A percentile compares a stretch with the other conserved stretches of the same genome.
phyloP scores from a whole-genome alignment of 2,797 vertebrate species.

The Poeciliopsis turneri region DNA sequence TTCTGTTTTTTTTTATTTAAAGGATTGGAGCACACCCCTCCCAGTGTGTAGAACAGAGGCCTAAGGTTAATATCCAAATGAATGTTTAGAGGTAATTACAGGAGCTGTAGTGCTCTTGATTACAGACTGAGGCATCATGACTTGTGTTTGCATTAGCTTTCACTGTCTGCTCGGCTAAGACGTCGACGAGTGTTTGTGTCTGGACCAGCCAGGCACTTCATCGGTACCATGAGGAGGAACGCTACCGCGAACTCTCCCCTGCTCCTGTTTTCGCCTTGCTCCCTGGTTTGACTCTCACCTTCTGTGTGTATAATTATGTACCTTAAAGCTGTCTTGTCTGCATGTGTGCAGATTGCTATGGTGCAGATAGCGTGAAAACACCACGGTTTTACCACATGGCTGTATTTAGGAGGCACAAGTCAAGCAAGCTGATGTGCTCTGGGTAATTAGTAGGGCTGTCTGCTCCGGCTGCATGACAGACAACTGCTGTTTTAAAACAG shows the following conservation, averaged over 20 bases:
- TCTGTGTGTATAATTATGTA: conserved; percentile 4
- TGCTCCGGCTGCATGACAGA: neutral
- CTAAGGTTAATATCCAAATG: conserved; percentile 68
- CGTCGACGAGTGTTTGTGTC: conserved; percentile 25
- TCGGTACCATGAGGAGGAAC: conserved; percentile 19
- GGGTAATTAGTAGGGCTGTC: neutral
- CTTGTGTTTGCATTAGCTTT: conserved; percentile 65
- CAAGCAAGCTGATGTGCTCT: neutral
- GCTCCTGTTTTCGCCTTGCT: conserved; percentile 38
- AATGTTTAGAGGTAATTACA: conserved; percentile 72
- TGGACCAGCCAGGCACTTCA: conserved; percentile 22
- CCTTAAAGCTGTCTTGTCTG: neutral
- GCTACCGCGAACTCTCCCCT: conserved; percentile 44
- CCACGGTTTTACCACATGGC: neutral
- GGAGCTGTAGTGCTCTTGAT: conserved; percentile 58
- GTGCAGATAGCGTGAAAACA: neutral
- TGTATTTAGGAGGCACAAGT: neutral
- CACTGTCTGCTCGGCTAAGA: conserved; percentile 58
- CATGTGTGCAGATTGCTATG: neutral
- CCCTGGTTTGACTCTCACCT: conserved; percentile 25
- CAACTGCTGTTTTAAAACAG: neutral
- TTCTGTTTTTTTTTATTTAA: neutral
- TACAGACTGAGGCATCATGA: conserved; percentile 61
- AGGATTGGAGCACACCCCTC: conserved; percentile 23
- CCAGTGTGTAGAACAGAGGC: conserved; percentile 18